Evolutionary conservation across 2,797 vertebrate genomes (phyloP).

Genomic region (Buphagus erythrorhynchus): DNA sequence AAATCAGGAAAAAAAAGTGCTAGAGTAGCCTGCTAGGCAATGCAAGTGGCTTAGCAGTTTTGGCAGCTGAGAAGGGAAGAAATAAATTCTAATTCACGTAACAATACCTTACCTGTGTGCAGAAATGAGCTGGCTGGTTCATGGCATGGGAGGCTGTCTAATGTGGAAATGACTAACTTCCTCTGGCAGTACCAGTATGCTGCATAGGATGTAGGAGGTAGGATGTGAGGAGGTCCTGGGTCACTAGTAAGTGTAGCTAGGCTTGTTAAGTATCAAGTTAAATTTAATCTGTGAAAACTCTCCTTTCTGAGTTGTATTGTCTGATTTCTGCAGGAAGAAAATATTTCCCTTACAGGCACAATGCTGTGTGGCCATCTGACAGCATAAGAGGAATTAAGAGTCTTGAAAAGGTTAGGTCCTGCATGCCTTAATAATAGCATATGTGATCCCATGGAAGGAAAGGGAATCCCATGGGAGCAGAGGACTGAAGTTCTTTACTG

Average conservation of each 20-base stretch:
- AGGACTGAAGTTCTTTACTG: background rate
- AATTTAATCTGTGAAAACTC: background rate
- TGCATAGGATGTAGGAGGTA: background rate
- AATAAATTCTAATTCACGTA: slow-evolving; percentile 37
- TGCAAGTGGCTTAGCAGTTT: background rate
- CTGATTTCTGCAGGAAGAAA: background rate
- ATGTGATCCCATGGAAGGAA: background rate
- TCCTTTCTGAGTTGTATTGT: background rate
- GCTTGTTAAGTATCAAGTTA: background rate
- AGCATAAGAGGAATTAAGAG: background rate
- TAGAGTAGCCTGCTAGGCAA: background rate
- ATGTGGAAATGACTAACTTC: slow-evolving; percentile 54
- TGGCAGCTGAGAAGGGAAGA: slow-evolving; percentile 33
- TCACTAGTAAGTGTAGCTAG: background rate
- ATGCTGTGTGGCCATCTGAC: background rate
- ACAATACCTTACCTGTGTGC: slow-evolving; percentile 33
- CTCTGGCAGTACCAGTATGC: background rate
- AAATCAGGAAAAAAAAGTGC: background rate
- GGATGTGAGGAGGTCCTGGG: background rate
- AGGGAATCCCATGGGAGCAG: background rate
- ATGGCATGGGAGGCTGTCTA: background rate
- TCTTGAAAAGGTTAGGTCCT: background rate
- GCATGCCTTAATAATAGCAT: background rate
- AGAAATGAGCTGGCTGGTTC: slow-evolving; percentile 16
- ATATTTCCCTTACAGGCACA: background rate